A percentile compares a stretch with the other conserved stretches of the same genome.
Conservation (phyloP, 2,797 vertebrate genomes). For the Sebastes kiyomatsui region DNA sequence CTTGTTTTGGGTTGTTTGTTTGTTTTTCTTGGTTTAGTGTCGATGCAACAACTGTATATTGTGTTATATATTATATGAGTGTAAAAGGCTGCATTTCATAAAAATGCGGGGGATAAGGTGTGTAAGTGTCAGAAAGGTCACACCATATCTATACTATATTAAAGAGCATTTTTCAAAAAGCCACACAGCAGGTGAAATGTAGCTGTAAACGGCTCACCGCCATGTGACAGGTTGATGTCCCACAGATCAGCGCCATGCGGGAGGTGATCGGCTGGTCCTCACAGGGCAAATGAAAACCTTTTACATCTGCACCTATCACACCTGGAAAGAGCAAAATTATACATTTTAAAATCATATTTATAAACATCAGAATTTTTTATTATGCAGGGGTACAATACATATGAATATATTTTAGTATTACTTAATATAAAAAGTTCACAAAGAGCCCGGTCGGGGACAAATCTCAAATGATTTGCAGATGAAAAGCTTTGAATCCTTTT, state of each 20-base stretch:
- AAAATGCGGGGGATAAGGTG: neutral
- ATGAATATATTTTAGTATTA: neutral
- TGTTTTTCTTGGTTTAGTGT: no score
- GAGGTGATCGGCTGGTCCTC: conserved; percentile 89
- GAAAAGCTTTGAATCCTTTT: conserved; percentile 16
- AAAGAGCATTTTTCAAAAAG: conserved; percentile 14
- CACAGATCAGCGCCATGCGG: conserved; percentile 93
- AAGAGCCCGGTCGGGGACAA: neutral
- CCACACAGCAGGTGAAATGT: conserved; percentile 50
- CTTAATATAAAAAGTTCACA: neutral
- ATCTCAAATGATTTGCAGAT: conserved; percentile 10
- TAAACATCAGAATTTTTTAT: fast-evolving
- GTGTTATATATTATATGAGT: no score
- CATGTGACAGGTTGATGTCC: conserved; percentile 98
- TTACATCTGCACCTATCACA: conserved; percentile 93
- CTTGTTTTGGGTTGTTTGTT: no score
- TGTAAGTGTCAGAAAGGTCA: neutral
- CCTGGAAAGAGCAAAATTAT: conserved; percentile 71
- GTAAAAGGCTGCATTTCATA: no score
- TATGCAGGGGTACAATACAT: neutral
- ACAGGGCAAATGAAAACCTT: conserved; percentile 87
- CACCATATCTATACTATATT: neutral
- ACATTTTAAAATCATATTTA: neutral
- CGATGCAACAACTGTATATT: no score
- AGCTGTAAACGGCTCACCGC: conserved; percentile 84